Percentiles rank a stretch among this genome's conserved stretches.
phyloP scores from a whole-genome alignment of 2,113 vertebrate genomes.

The Nycticorax nycticorax region DNA sequence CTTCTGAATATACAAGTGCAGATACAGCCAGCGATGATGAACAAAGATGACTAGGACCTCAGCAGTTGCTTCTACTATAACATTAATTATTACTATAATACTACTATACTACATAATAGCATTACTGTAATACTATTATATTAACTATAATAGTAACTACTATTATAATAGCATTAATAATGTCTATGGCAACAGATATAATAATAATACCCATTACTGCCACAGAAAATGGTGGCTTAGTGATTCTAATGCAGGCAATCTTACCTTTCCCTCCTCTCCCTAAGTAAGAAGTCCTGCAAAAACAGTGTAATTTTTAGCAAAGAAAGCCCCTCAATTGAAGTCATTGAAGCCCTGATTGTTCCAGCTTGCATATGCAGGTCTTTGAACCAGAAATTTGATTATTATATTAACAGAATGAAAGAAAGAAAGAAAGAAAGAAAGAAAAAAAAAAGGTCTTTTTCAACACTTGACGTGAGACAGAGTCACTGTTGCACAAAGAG shows the following conservation, averaged over 20 bases:
- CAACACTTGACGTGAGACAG: neutral
- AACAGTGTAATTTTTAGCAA: neutral
- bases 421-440: too few relatives aligned
- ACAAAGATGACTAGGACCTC: neutral
- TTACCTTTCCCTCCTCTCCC: neutral
- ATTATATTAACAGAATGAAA: neutral
- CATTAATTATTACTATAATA: conserved; percentile 1
- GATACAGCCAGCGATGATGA: neutral
- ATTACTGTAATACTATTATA: conserved; percentile 13
- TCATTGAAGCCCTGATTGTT: neutral
- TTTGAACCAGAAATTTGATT: neutral
- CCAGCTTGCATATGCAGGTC: neutral
- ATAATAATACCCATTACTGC: neutral
- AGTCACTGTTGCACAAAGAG: neutral
- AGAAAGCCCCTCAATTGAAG: neutral
- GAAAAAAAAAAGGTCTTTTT: neutral
- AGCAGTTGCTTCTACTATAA: neutral
- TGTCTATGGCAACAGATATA: neutral
- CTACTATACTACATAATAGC: neutral
- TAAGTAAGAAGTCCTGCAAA: neutral
- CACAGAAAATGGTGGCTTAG: neutral
- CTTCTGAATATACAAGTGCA: neutral
- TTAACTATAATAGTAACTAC: neutral
- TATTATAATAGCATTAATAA: conserved; percentile 12
- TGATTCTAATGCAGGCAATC: neutral